These are phyloP conservation scores for Nesoenas mayeri DNA, from an alignment of 2,113 vertebrate species.

Conservation along the genomic window DNA sequence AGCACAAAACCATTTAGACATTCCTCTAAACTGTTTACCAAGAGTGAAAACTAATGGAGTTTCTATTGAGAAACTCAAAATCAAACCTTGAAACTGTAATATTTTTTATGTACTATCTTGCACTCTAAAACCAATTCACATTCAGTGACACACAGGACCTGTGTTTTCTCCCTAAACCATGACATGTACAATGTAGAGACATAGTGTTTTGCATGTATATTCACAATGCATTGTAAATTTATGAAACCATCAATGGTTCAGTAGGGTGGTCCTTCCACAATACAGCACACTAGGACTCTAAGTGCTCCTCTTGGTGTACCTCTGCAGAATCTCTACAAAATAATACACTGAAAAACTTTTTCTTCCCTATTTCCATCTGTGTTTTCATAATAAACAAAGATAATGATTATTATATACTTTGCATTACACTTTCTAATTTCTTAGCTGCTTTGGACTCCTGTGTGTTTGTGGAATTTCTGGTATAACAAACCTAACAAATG, in stretches of 20 bases:
- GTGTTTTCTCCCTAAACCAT: not conserved
- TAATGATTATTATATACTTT: not conserved
- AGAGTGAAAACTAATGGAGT: not conserved
- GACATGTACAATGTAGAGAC: fast-evolving
- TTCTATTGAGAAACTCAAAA: not conserved
- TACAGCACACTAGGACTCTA: not conserved
- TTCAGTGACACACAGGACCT: not conserved
- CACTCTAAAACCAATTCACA: not conserved
- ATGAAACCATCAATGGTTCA: not conserved
- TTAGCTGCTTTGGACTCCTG: not conserved
- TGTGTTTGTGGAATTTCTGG: not conserved
- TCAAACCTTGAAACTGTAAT: not conserved
- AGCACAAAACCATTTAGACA: not conserved
- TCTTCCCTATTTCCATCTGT: not conserved
- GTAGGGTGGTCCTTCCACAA: not conserved
- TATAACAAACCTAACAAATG: not conserved
- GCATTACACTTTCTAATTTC: not conserved
- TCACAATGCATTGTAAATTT: fast-evolving
- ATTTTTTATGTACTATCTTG: not conserved
- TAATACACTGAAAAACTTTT: not conserved
- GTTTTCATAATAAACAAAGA: not conserved
- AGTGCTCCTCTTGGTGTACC: not conserved
- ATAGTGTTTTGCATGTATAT: not conserved
- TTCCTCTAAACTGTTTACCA: not conserved
- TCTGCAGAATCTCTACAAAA: not conserved